These are phyloP conservation scores for Acleris laterana DNA, from an alignment of 2,888 invertebrate genomes.

Conservation along the genomic window DNA sequence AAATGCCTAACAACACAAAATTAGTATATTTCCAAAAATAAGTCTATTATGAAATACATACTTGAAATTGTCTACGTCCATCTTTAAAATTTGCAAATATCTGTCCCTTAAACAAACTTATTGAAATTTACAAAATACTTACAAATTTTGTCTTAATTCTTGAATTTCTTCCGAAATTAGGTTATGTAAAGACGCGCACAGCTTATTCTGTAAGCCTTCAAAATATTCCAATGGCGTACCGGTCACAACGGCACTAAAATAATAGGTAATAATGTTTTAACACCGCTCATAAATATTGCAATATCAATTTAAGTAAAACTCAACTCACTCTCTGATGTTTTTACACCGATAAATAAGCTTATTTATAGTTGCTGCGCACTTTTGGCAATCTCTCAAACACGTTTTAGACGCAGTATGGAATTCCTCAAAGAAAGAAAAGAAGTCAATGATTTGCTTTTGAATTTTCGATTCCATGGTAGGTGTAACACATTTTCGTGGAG, in stretches of 20 bases:
- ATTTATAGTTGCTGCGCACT: slow-evolving; percentile 77
- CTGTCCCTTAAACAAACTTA: no score
- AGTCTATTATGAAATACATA: no score
- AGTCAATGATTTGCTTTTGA: slow-evolving; percentile 80
- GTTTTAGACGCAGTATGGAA: slow-evolving; percentile 75
- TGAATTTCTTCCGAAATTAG: slow-evolving; percentile 69
- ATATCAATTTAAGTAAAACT: slow-evolving; percentile 33
- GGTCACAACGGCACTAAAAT: slow-evolving; percentile 71
- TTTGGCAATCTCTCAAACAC: slow-evolving; percentile 79
- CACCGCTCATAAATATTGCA: slow-evolving; percentile 43
- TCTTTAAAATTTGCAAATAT: no score
- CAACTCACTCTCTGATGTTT: slow-evolving; percentile 77
- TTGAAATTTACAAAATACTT: slow-evolving; percentile 49
- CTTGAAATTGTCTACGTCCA: no score
- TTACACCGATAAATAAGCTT: slow-evolving; percentile 80
- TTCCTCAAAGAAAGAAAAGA: slow-evolving; percentile 79
- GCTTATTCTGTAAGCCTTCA: slow-evolving; percentile 64
- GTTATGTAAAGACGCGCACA: slow-evolving; percentile 69
- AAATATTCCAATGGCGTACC: slow-evolving; percentile 76
- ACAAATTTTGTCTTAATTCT: slow-evolving; percentile 74
- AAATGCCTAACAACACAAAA: no score
- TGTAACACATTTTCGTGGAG: slow-evolving; percentile 41
- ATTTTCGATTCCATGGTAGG: slow-evolving; percentile 75
- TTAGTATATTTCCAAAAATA: no score
- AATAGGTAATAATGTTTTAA: slow-evolving; percentile 37